Evolutionary conservation across 2,888 invertebrate species (phyloP).

Genomic region (Apamea anceps): DNA sequence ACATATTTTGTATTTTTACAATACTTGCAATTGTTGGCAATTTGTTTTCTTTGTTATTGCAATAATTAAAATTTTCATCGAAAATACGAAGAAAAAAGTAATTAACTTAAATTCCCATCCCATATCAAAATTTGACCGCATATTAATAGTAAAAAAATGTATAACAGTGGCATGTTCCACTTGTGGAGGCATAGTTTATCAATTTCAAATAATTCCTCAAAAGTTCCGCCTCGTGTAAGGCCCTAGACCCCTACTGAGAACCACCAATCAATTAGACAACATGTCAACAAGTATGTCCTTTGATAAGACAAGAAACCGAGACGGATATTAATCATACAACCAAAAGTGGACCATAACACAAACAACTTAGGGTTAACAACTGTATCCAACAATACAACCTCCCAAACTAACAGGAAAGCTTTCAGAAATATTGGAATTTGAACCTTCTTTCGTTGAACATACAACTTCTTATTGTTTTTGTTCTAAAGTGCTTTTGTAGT

Average conservation of each 20-base stretch:
- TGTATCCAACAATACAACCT: slow-evolving; percentile 72
- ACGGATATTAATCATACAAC: slow-evolving; percentile 68
- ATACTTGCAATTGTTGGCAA: not conserved
- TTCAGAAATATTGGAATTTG: slow-evolving; percentile 56
- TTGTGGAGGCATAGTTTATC: slow-evolving; percentile 88
- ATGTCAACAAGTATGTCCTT: slow-evolving; percentile 90
- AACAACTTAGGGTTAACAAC: slow-evolving; percentile 80
- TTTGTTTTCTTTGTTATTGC: not conserved
- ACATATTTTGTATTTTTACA: no score
- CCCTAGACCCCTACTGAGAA: slow-evolving; percentile 88
- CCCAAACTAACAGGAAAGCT: slow-evolving; percentile 67
- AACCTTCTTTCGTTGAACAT: slow-evolving; percentile 65
- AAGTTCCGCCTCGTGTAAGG: slow-evolving; percentile 85
- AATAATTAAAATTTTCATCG: not conserved
- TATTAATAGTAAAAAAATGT: slow-evolving; percentile 77
- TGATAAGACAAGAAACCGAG: slow-evolving; percentile 83
- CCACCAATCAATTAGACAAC: slow-evolving; percentile 90
- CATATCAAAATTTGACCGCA: slow-evolving; percentile 74
- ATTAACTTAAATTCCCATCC: slow-evolving; percentile 58
- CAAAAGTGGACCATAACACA: slow-evolving; percentile 83
- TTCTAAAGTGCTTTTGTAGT: slow-evolving; percentile 72
- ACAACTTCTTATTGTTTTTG: slow-evolving; percentile 58
- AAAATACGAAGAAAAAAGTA: slow-evolving; percentile 27
- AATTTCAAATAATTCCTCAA: slow-evolving; percentile 89
- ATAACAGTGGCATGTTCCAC: slow-evolving; percentile 88